Conservation (phyloP, 1,140 invertebrate genomes). For the Anastrepha ludens region DNA sequence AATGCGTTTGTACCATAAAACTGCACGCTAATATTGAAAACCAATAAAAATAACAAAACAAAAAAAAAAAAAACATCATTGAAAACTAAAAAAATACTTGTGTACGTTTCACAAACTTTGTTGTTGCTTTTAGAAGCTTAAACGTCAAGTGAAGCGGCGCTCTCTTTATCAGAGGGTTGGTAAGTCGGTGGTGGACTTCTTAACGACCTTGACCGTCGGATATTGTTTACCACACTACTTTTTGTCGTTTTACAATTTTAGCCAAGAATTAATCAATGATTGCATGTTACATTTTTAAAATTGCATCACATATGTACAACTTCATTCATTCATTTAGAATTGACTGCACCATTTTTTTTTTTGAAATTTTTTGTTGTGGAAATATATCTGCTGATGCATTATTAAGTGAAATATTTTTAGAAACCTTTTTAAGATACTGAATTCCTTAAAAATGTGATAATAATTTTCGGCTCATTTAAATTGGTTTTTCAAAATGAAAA, state of each 20-base stretch:
- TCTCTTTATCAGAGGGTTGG: slow-evolving; percentile 75
- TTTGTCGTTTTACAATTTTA: neutral
- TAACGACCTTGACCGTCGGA: neutral
- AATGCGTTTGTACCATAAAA: slow-evolving; percentile 49
- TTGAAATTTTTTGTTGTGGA: neutral
- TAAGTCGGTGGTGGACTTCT: slow-evolving; percentile 65
- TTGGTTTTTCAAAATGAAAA: no score
- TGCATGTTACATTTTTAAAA: slow-evolving; percentile 23
- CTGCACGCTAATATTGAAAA: slow-evolving; percentile 46
- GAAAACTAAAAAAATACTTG: slow-evolving; percentile 20
- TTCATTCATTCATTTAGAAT: slow-evolving; percentile 9
- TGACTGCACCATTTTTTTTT: neutral
- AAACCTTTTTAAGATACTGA: no score
- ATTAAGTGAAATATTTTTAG: no score
- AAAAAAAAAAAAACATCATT: slow-evolving; percentile 16
- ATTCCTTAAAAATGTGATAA: no score
- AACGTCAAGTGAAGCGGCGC: slow-evolving; percentile 74
- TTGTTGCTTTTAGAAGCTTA: slow-evolving; percentile 70
- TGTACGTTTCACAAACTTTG: slow-evolving; percentile 26
- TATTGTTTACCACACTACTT: slow-evolving; percentile 26
- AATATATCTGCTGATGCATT: no score
- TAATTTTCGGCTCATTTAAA: no score
- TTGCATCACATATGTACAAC: neutral
- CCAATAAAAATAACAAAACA: neutral
- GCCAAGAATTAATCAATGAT: neutral